These are phyloP conservation scores for Epinephelus fuscoguttatus DNA, from an alignment of 2,113 vertebrate species.

Conservation along the genomic window DNA sequence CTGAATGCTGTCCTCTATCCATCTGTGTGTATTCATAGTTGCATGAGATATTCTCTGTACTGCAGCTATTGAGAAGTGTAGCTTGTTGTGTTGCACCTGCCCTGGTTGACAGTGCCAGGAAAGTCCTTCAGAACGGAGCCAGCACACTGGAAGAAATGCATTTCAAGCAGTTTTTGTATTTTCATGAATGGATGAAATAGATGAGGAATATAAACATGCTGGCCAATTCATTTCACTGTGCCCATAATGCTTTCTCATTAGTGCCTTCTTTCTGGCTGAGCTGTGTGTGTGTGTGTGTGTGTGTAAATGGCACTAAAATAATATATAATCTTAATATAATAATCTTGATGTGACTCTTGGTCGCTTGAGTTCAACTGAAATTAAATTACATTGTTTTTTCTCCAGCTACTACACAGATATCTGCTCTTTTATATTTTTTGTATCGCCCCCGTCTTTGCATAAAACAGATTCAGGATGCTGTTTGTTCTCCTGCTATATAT, in stretches of 20 bases:
- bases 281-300: neutral
- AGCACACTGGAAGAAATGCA: neutral
- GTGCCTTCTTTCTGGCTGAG: neutral
- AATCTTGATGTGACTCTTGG: neutral
- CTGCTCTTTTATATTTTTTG: neutral
- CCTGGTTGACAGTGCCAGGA: conserved; percentile 14
- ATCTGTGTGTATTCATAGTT: neutral
- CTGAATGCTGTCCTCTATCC: neutral
- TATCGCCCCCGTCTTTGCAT: neutral
- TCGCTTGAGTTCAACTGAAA: conserved; percentile 9
- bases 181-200: conserved; percentile 13
- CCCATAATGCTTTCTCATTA: conserved; percentile 1
- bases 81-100: conserved; percentile 34
- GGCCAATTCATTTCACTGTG: conserved; percentile 31
- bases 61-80: conserved; percentile 27
- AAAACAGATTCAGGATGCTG: neutral
- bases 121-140: conserved; percentile 29
- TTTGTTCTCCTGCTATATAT: neutral
- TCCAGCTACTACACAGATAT: neutral
- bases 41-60: conserved; percentile 22
- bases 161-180: conserved; percentile 28
- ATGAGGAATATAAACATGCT: conserved; percentile 2
- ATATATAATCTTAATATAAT: neutral
- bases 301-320: neutral
- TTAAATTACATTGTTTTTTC: neutral